A percentile compares a stretch with the other conserved stretches of the same genome.
Conservation (phyloP, 2,888 invertebrate genomes). For the Meiosimyza decipiens region DNA sequence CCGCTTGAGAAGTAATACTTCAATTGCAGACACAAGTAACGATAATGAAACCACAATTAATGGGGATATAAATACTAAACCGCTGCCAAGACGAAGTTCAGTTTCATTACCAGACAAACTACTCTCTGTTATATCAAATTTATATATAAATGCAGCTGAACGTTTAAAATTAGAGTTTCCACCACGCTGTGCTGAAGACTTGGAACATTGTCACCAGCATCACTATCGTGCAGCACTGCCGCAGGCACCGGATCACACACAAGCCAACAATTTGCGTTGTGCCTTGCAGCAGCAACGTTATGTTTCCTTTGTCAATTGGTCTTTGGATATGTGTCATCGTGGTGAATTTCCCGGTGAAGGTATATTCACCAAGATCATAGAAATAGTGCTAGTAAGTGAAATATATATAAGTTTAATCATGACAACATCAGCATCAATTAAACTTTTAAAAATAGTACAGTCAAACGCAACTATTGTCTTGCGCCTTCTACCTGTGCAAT, state of each 20-base stretch:
- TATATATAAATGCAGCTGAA: conserved; percentile 56
- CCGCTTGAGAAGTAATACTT: not conserved
- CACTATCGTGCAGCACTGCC: conserved; percentile 59
- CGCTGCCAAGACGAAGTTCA: not conserved
- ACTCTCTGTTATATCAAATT: conserved; percentile 56
- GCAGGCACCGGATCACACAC: conserved; percentile 49
- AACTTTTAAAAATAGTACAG: too few relatives aligned
- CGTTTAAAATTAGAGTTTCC: conserved; percentile 56
- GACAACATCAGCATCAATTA: too few relatives aligned
- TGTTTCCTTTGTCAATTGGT: conserved; percentile 55
- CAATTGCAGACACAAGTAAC: not conserved
- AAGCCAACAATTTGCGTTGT: conserved; percentile 52
- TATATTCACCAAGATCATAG: conserved; percentile 57
- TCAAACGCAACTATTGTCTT: too few relatives aligned
- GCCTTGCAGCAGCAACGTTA: conserved; percentile 56
- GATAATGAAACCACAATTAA: not conserved
- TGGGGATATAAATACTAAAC: not conserved
- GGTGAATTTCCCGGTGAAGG: conserved; percentile 60
- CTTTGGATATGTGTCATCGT: conserved; percentile 57
- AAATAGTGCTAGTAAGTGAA: conserved; percentile 58
- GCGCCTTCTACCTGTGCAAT: too few relatives aligned
- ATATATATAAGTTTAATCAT: conserved; percentile 5
- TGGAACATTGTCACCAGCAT: conserved; percentile 55
- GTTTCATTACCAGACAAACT: conserved; percentile 50
- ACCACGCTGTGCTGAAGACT: conserved; percentile 58